A percentile compares a stretch with the other conserved stretches of the same genome.
Evolutionary conservation across 1,140 invertebrate genomes (phyloP).

Genomic region (Coenobita brevimanus): DNA sequence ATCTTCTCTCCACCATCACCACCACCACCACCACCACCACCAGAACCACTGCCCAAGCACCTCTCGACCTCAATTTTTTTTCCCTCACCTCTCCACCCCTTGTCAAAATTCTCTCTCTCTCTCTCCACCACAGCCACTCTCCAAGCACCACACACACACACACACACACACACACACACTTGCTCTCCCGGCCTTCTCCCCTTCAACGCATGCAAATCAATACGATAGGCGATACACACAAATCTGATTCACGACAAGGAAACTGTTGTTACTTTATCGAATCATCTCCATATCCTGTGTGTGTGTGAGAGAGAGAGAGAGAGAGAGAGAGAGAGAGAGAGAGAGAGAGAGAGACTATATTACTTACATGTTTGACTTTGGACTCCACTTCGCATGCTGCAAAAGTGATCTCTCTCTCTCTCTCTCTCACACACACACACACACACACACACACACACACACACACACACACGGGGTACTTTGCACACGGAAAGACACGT

Average conservation of each 20-base stretch:
- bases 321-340: background rate
- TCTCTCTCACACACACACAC: too few species aligned
- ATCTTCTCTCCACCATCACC: background rate
- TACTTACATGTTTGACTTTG: background rate
- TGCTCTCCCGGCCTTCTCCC: too few species aligned
- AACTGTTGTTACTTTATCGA: too few species aligned
- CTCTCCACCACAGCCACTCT: background rate
- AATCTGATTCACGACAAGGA: too few species aligned
- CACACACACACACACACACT: too few species aligned
- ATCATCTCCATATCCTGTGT: background rate
- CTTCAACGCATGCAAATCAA: too few species aligned
- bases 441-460: too few species aligned
- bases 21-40: too few species aligned
- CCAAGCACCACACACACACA: too few species aligned
- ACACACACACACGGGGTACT: too few species aligned
- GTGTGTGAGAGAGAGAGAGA: background rate
- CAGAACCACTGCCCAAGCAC: background rate
- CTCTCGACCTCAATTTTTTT: background rate
- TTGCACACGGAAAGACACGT: too few species aligned
- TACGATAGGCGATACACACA: too few species aligned
- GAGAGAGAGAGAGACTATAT: background rate
- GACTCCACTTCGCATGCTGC: background rate
- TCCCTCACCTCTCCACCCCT: background rate
- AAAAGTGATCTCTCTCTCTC: background rate
- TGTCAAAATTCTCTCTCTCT: background rate